Evolutionary conservation across 2,888 invertebrate genomes (phyloP).

Genomic region (Germaria angustata): DNA sequence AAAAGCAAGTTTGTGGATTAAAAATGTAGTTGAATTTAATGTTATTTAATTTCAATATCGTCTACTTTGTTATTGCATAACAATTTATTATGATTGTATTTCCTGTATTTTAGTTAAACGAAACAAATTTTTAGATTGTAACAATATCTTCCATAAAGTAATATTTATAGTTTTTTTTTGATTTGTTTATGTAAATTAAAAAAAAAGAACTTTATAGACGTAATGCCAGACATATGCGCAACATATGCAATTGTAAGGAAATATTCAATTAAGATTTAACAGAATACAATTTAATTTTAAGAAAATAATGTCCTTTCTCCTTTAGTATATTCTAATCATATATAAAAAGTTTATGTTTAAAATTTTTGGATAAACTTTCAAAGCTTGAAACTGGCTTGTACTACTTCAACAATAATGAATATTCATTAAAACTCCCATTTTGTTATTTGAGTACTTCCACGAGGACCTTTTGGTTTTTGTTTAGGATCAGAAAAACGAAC

Average conservation of each 20-base stretch:
- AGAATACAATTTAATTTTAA: background rate
- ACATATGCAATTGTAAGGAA: background rate
- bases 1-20: background rate
- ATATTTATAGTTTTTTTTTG: background rate
- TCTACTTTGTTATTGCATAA: conserved; percentile 3
- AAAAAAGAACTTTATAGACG: background rate
- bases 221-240: background rate
- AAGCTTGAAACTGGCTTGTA: too few relatives aligned
- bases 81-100: background rate
- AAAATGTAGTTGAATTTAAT: background rate
- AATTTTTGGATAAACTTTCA: too few relatives aligned
- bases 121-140: background rate
- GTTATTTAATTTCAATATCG: background rate
- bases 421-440: too few relatives aligned
- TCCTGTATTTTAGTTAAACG: background rate
- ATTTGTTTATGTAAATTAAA: background rate
- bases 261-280: background rate
- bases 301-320: too few relatives aligned
- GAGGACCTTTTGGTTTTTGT: too few relatives aligned
- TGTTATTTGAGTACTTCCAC: too few relatives aligned
- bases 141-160: background rate
- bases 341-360: too few relatives aligned
- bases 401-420: too few relatives aligned
- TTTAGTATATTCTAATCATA: too few relatives aligned
- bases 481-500: too few relatives aligned